phyloP scores from a whole-genome alignment of 2,888 invertebrate species.

The Mylabris sibirica region DNA sequence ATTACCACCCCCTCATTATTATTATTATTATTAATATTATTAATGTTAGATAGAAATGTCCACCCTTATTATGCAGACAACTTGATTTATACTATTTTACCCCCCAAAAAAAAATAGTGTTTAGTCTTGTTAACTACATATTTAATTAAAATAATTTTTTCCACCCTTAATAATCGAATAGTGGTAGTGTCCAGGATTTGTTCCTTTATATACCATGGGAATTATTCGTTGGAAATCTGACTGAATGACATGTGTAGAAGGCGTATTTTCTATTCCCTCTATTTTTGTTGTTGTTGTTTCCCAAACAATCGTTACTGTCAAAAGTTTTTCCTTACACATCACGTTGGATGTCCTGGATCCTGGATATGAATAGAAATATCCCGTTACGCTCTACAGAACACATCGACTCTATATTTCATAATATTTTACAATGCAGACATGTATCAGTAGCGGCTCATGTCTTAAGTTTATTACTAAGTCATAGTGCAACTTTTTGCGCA shows the following conservation, averaged over 20 bases:
- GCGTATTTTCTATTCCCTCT: not conserved
- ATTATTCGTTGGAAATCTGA: too few relatives aligned
- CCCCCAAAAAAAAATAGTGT: not conserved
- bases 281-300: not conserved
- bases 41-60: not conserved
- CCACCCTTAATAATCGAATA: too few relatives aligned
- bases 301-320: constrained; percentile 28
- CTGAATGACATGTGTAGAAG: not conserved
- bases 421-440: not conserved
- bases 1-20: not conserved
- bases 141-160: too few relatives aligned
- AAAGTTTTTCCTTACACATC: constrained; percentile 41
- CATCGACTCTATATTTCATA: constrained; percentile 31
- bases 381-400: constrained; percentile 29
- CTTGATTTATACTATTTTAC: not conserved
- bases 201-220: too few relatives aligned
- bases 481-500: too few relatives aligned
- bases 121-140: too few relatives aligned
- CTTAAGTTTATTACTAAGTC: too few relatives aligned
- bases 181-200: too few relatives aligned
- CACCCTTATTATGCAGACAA: constrained; percentile 7
- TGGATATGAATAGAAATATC: constrained; percentile 36
- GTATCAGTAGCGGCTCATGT: not conserved
- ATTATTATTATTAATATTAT: not conserved
- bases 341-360: constrained; percentile 32